Base-by-base conservation (phyloP, 2,797 vertebrate species). In the Phalloptychus januarius region DNA sequence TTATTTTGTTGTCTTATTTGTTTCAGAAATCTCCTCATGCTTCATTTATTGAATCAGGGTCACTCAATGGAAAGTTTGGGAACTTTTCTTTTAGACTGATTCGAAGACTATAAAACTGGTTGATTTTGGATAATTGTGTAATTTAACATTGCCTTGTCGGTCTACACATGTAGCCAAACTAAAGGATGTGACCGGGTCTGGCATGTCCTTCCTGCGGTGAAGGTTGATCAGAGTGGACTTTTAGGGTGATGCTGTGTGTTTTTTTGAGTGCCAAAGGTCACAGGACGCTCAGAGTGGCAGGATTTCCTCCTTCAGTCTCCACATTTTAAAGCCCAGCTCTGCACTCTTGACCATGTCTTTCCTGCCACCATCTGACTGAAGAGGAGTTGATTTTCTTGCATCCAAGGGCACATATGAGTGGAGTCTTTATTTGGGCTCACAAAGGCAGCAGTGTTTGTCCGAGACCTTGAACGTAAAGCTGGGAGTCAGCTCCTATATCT, bases 251-350 rank as follows among this genome's bases (percentile, higher is more conserved):
- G 74, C 31, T 11, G 23, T 69, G 65, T 42, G 5, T 28, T 25
- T 76, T 54, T 76, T 63, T 65, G 50, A 76, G 81, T 48, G 85
- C 80, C 85, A 90, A 75, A 87, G 92, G 89, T 90, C 91, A 91
- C 78, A 90, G 93, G 93, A 95, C 88, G 80, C 82, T 76, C 75
- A 84, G 79, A 65, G 80, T 65, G 67, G 77, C 93, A 93, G 94
- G 92, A 93, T 92, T 93, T 95, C 94, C 94, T 92, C 75, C 79
- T 78, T 79, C 75, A 81, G 72, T 79, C 67, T 74, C 81, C 71
- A 82, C 33, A 44, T 71, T 80, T 86, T 77, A 78, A 89, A 83
- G 76, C 77, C 83, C 81, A 88, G 74, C 80, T 80, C 87, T 52
- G 67, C 50, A 70, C 74, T 77, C 79, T 79, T 23, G 0, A 58